These are phyloP conservation scores for Pungitius pungitius DNA, from an alignment of 2,113 vertebrate genomes.

Conservation along the genomic window DNA sequence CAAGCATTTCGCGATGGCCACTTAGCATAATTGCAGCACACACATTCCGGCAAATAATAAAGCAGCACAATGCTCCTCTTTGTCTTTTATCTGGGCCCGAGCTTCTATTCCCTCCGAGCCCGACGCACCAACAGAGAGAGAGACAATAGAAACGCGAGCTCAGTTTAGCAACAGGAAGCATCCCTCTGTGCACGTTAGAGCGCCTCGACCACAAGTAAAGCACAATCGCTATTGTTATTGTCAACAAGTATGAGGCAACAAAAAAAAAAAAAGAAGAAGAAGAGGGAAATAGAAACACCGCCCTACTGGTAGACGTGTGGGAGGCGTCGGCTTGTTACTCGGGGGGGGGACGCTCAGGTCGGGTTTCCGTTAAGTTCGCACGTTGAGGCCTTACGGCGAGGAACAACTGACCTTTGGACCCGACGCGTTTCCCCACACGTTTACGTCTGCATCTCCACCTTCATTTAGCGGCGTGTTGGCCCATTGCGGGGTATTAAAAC, in stretches of 20 bases:
- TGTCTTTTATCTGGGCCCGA: slow-evolving; percentile 66
- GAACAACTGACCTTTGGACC: not conserved
- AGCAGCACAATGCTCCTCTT: slow-evolving; percentile 65
- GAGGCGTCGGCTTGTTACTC: not conserved
- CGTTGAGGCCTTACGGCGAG: not conserved
- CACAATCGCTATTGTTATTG: slow-evolving; percentile 36
- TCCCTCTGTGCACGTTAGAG: slow-evolving; percentile 36
- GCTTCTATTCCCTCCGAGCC: slow-evolving; percentile 55
- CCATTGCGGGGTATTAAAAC: slow-evolving; percentile 29
- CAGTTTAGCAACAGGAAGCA: slow-evolving; percentile 72
- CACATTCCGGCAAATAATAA: slow-evolving; percentile 68
- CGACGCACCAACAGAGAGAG: slow-evolving; percentile 35
- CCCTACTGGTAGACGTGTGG: slow-evolving; percentile 14
- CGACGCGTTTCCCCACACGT: not conserved
- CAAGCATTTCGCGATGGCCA: slow-evolving; percentile 36
- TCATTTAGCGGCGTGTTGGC: slow-evolving; percentile 27
- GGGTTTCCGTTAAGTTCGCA: not conserved
- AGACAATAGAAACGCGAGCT: slow-evolving; percentile 66
- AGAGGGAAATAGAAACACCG: slow-evolving; percentile 47
- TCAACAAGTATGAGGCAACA: slow-evolving; percentile 35
- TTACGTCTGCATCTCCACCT: slow-evolving; percentile 25
- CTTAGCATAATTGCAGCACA: slow-evolving; percentile 61
- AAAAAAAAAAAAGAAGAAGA: too few relatives aligned
- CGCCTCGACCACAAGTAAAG: slow-evolving; percentile 24
- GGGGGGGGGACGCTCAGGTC: not conserved